Evolutionary conservation across 2,797 vertebrate genomes (phyloP).

Genomic region (Iguana delicatissima): DNA sequence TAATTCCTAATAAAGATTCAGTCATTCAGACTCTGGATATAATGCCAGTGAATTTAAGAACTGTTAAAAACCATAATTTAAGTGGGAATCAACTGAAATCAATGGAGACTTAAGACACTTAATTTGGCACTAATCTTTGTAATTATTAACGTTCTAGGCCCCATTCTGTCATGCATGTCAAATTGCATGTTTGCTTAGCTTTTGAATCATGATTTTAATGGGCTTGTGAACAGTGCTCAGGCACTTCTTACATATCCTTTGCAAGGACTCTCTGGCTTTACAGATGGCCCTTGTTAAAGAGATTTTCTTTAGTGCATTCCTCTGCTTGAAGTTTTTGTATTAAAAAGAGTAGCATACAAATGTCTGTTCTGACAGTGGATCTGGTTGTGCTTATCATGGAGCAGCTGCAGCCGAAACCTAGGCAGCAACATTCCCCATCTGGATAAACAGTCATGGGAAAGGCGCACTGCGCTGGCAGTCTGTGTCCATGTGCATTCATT

Average conservation of each 20-base stretch:
- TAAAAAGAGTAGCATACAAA: background rate
- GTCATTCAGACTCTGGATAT: background rate
- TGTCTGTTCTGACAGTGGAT: background rate
- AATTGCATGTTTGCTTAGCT: slow-evolving; percentile 1
- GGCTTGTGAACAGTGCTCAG: background rate
- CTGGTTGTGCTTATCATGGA: background rate
- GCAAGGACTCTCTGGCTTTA: background rate
- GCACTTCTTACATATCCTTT: slow-evolving; percentile 3
- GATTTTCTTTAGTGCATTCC: background rate
- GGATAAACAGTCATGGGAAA: background rate
- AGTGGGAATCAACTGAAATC: background rate
- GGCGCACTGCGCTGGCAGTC: background rate
- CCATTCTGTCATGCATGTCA: background rate
- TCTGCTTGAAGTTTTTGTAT: background rate
- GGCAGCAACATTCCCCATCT: no score
- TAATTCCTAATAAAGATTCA: fast-evolving
- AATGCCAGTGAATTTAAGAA: background rate
- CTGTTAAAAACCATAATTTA: background rate
- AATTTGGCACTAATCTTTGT: background rate
- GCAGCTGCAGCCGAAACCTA: background rate
- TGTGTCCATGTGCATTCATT: background rate
- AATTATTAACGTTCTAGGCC: background rate
- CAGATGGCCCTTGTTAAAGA: fast-evolving
- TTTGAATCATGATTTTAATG: slow-evolving; percentile 18
- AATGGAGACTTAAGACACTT: background rate